Conservation (phyloP, 2,888 invertebrate species). For the Lobophora halterata region DNA sequence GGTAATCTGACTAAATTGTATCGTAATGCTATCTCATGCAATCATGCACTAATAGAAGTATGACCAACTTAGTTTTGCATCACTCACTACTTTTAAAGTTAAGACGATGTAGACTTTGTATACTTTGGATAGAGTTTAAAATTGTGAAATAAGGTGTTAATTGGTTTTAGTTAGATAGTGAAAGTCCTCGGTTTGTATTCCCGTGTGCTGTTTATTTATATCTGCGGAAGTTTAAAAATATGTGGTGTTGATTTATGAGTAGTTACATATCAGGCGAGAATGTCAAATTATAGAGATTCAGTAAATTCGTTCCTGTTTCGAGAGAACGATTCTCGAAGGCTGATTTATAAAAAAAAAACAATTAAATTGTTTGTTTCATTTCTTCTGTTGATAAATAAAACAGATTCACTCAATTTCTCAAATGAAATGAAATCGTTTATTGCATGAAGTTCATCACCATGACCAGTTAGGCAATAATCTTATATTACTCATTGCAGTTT, state of each 20-base stretch:
- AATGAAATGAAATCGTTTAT: too few relatives aligned
- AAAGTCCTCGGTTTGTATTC: slow-evolving; percentile 40
- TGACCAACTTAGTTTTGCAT: slow-evolving; percentile 33
- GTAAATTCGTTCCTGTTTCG: too few relatives aligned
- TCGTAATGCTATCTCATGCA: slow-evolving; percentile 24
- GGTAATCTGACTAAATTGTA: slow-evolving; percentile 26
- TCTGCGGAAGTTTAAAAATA: slow-evolving; percentile 42
- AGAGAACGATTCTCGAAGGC: too few relatives aligned
- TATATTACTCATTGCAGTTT: too few relatives aligned
- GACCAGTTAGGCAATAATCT: too few relatives aligned
- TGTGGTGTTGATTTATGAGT: slow-evolving; percentile 9
- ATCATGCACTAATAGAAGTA: slow-evolving; percentile 24
- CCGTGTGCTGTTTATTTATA: slow-evolving; percentile 44
- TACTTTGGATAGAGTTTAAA: slow-evolving; percentile 26
- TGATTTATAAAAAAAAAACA: too few relatives aligned
- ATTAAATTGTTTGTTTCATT: too few relatives aligned
- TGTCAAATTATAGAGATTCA: too few relatives aligned
- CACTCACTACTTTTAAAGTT: slow-evolving; percentile 18
- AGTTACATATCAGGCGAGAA: too few relatives aligned
- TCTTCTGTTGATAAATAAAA: too few relatives aligned
- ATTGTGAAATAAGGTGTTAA: slow-evolving; percentile 20
- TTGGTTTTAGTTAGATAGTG: slow-evolving; percentile 40
- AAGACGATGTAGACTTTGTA: slow-evolving; percentile 18
- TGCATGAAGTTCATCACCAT: too few relatives aligned
- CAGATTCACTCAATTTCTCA: too few relatives aligned